Conservation (phyloP, 23 tunicate species). For the Botrylloides violaceus region DNA sequence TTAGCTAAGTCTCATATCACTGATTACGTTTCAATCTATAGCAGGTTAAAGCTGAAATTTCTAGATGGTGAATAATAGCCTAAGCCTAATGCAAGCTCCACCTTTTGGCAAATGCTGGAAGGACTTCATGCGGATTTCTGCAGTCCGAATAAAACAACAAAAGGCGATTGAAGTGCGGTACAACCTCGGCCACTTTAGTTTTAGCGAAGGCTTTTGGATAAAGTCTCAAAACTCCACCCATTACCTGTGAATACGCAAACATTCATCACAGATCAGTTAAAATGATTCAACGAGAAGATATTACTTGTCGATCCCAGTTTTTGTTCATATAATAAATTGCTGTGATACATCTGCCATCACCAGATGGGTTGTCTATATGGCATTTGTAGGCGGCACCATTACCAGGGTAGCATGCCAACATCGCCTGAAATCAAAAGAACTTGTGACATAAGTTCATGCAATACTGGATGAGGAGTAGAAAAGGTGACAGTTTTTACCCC, state of each 20-base stretch:
- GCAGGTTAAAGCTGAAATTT: too few relatives aligned
- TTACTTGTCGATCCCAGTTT: conserved; percentile 45
- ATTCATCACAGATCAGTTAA: not conserved
- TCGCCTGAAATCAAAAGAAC: conserved; percentile 73
- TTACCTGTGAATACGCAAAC: conserved; percentile 26
- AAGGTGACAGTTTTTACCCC: too few relatives aligned
- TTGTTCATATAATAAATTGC: conserved; percentile 77
- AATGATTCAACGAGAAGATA: too few relatives aligned
- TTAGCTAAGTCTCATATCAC: too few relatives aligned
- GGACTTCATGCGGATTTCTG: conserved; percentile 81
- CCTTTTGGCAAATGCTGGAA: conserved; percentile 58
- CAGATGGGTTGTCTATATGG: conserved; percentile 79
- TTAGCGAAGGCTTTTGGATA: conserved; percentile 23
- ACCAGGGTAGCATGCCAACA: conserved; percentile 92
- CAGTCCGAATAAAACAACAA: conserved; percentile 63
- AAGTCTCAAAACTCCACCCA: conserved; percentile 58
- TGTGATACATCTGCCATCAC: conserved; percentile 67
- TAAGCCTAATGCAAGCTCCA: too few relatives aligned
- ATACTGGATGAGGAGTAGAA: too few relatives aligned
- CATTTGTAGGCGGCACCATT: conserved; percentile 57
- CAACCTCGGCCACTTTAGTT: conserved; percentile 17
- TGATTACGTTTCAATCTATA: too few relatives aligned
- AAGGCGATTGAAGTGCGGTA: conserved; percentile 60
- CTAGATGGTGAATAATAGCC: too few relatives aligned
- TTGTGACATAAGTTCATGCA: too few relatives aligned